These are phyloP conservation scores for Quadriops clusia DNA, from an alignment of 2,888 invertebrate genomes.

Conservation along the genomic window DNA sequence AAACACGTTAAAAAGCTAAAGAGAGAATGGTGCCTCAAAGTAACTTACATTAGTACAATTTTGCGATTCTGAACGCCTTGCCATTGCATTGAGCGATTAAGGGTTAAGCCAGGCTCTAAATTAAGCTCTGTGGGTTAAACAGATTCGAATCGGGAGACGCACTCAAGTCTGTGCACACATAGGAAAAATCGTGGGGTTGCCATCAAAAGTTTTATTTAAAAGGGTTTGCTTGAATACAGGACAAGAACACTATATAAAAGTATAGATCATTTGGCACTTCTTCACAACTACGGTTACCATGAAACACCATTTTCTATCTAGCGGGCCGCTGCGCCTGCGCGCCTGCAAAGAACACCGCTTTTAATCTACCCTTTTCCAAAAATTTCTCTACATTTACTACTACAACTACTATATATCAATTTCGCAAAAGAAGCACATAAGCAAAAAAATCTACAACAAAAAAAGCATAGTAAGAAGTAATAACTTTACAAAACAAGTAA, in stretches of 20 bases:
- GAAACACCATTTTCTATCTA: constrained; percentile 24
- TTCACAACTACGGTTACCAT: constrained; percentile 16
- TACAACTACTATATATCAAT: no score
- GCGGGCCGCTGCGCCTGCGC: constrained; percentile 28
- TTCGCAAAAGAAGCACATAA: no score
- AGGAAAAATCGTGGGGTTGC: neutral
- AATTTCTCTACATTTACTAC: no score
- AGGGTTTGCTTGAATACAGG: constrained; percentile 1
- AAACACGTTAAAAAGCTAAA: constrained; percentile 8
- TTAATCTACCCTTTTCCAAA: no score
- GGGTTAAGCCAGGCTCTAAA: constrained; percentile 23
- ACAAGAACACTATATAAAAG: no score
- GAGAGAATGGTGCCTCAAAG: constrained; percentile 26
- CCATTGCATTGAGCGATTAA: constrained; percentile 21
- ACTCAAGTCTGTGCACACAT: no score
- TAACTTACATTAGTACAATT: no score
- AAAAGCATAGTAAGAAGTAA: no score
- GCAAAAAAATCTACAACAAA: no score
- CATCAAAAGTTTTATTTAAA: constrained; percentile 1
- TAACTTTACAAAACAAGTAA: no score
- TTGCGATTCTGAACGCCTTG: constrained; percentile 12
- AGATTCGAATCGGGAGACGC: no score
- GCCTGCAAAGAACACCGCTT: constrained; percentile 29
- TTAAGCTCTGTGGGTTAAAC: no score
- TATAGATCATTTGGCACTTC: constrained; percentile 10